Percentiles rank a stretch among this genome's conserved stretches.
Conservation (phyloP, 2,888 invertebrate species). For the Allolobophora icterica region DNA sequence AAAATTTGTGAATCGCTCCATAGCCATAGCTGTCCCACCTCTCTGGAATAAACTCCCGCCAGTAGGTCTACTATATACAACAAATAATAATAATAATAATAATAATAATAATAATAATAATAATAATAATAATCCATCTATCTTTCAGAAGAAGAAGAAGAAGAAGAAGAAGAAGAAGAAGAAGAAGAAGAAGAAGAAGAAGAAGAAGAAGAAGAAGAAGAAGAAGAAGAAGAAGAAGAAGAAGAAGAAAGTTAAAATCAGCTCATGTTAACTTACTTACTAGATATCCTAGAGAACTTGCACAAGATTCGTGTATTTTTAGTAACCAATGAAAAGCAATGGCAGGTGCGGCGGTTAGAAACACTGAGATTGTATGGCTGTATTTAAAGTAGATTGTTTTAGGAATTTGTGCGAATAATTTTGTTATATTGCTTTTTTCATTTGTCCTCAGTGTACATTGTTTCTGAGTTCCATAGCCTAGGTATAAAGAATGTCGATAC, state of each 20-base stretch:
- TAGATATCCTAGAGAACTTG: not conserved
- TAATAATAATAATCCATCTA: too few relatives aligned
- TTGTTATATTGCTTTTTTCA: not conserved
- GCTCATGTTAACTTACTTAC: not conserved
- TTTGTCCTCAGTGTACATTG: not conserved
- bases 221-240: too few relatives aligned
- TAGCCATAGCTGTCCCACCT: too few relatives aligned
- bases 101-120: too few relatives aligned
- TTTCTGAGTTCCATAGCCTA: not conserved
- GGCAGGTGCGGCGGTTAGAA: conserved; percentile 26
- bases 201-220: too few relatives aligned
- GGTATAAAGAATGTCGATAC: not conserved
- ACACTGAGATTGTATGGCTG: not conserved
- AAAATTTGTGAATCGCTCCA: too few relatives aligned
- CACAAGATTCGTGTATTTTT: conserved; percentile 13
- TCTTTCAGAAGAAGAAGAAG: too few relatives aligned
- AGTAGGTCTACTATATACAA: too few relatives aligned
- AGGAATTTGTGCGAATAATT: not conserved
- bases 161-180: too few relatives aligned
- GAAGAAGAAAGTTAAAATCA: not conserved
- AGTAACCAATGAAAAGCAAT: conserved; percentile 22
- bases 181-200: too few relatives aligned
- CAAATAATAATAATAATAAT: too few relatives aligned
- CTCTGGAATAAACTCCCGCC: too few relatives aligned
- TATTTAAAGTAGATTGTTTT: conserved; percentile 1